Conservation (phyloP, 1,140 invertebrate genomes). For the Laupala kohalensis region DNA sequence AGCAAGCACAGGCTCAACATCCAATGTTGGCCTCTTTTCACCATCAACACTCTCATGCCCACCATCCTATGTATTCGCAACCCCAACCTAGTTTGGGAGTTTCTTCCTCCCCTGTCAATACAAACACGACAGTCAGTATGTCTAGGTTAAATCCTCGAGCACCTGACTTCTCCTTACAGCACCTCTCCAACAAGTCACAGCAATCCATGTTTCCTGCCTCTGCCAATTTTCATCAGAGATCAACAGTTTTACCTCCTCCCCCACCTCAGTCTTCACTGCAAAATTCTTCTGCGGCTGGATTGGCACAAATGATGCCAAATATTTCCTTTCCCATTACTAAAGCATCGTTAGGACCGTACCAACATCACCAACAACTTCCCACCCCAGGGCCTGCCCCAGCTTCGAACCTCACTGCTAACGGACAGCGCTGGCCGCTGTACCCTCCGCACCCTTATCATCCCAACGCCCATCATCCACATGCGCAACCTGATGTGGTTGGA, state of each 20-base stretch:
- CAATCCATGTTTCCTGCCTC: conserved; percentile 11
- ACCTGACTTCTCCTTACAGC: conserved; percentile 58
- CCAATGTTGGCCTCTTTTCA: conserved; percentile 11
- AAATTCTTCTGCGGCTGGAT: neutral
- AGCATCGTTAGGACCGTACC: conserved; percentile 8
- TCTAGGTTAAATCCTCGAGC: conserved; percentile 77
- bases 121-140: conserved; percentile 38
- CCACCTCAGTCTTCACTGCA: neutral
- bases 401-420: conserved; percentile 21
- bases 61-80: conserved; percentile 2
- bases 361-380: conserved; percentile 24
- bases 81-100: conserved; percentile 1
- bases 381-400: conserved; percentile 28
- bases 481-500: conserved; percentile 16
- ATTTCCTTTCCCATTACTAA: conserved; percentile 4
- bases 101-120: conserved; percentile 22
- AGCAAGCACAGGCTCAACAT: conserved; percentile 19
- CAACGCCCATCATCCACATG: neutral
- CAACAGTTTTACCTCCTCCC: conserved; percentile 1
- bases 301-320: conserved; percentile 1
- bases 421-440: conserved; percentile 18
- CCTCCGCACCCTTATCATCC: conserved; percentile 7
- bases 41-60: conserved; percentile 9
- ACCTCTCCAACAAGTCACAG: conserved; percentile 28
- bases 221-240: conserved; percentile 6